phyloP scores from a whole-genome alignment of 2,888 invertebrate genomes.

The Metellina segmentata region DNA sequence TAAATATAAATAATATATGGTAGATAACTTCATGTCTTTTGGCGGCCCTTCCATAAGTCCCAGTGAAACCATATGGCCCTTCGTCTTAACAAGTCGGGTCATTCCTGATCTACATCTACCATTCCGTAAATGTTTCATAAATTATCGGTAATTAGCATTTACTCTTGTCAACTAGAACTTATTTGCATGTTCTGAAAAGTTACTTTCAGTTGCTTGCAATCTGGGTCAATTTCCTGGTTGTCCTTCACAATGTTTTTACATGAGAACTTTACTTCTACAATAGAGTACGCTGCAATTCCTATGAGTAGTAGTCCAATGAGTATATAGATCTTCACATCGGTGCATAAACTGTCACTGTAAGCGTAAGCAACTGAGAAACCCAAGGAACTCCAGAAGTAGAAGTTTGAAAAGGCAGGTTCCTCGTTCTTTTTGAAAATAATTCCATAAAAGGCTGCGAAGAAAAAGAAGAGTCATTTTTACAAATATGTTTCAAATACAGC shows the following conservation, averaged over 20 bases:
- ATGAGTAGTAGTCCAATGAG: conserved; percentile 88
- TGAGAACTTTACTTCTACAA: conserved; percentile 49
- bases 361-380: conserved; percentile 95
- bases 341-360: conserved; percentile 92
- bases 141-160: too few relatives aligned
- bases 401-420: conserved; percentile 95
- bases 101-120: too few relatives aligned
- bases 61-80: too few relatives aligned
- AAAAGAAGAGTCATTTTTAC: conserved; percentile 2
- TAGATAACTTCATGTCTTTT: too few relatives aligned
- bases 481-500: not conserved
- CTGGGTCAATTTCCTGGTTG: not conserved
- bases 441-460: conserved; percentile 90
- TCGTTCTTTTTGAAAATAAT: conserved; percentile 93
- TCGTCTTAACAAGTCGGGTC: too few relatives aligned
- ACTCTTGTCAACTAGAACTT: not conserved
- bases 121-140: too few relatives aligned
- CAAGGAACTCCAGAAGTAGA: conserved; percentile 92
- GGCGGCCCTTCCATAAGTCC: too few relatives aligned
- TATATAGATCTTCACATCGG: conserved; percentile 92
- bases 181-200: not conserved
- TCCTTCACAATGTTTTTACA: not conserved
- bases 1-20: too few relatives aligned
- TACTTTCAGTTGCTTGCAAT: not conserved
- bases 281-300: conserved; percentile 88